Base-by-base conservation (phyloP, 2,113 vertebrate genomes). In the Platichthys stellatus region DNA sequence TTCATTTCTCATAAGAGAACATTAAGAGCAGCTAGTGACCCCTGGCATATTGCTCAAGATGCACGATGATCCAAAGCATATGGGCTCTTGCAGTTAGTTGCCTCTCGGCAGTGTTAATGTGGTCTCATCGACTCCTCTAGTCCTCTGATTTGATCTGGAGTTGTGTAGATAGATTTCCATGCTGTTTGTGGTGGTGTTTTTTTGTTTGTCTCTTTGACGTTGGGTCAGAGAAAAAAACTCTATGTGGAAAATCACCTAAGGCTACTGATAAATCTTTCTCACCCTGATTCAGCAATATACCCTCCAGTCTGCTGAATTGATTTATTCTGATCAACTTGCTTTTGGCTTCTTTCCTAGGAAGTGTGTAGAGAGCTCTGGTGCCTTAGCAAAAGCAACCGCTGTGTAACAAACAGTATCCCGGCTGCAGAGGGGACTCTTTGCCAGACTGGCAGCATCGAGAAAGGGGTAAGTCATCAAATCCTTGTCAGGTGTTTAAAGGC, bases 291-390 rank as follows among this genome's bases (percentile, higher is more conserved):
- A 74, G 45, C 38, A 66, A 49, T 31, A 11, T 40, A 47, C 9
- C 47, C 66, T 40, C 28, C 43, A 38, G 56, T 60, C 70, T 49
- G 63, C 60, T 67, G 60, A 73, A 81, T 69, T 85, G 61, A 86
- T 89, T 79, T 93, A 87, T 96, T 95, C 97, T 99, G 94, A 99
- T 93, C 96, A 98, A 97, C 97, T 96, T 96, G 95, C 96, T 96
- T 96, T 94, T 96, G 96, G 96, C 95, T 96, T 99, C 95, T 97
- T 98, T 98, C 97, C 98, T 95, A 99, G 98, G 98, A 99, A 99
- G 97, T 99, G 95, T 99, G 97, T 97, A 99, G 98, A 99, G 98
- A 99, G 96, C 97, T 99, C 92, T 99, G 97, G 98, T 99, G 98
- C 93, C 97, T 99, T 89, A 99, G 97, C 95, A 98, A 98, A 96